Evolutionary conservation across 2,113 vertebrate species (phyloP).

Genomic region (Vulpes lagopus): DNA sequence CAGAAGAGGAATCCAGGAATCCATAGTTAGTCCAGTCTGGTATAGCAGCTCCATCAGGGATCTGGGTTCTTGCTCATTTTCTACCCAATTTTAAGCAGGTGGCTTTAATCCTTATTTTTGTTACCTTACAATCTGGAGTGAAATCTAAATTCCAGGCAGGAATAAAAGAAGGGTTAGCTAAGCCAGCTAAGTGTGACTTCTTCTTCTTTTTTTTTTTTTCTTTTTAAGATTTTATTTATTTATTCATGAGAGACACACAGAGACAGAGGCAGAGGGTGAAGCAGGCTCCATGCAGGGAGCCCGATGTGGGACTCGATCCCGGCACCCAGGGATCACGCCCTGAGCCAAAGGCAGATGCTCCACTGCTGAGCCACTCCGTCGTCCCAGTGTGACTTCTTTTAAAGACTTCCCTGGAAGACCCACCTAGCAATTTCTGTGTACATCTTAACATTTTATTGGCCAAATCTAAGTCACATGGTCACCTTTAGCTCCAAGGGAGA

Average conservation of each 20-base stretch:
- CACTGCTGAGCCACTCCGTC: no score
- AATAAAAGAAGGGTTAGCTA: constrained; percentile 13
- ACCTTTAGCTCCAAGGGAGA: background rate
- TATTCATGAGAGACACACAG: no score
- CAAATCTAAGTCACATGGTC: background rate
- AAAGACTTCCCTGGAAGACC: background rate
- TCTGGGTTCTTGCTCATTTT: background rate
- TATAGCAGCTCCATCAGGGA: background rate
- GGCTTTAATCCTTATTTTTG: background rate
- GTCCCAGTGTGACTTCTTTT: background rate
- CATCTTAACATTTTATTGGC: background rate
- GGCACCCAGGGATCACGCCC: no score
- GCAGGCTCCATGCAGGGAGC: no score
- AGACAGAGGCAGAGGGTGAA: no score
- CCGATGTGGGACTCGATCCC: no score
- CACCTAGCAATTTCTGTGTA: background rate
- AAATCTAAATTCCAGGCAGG: background rate
- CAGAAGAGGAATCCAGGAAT: background rate
- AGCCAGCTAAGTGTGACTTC: background rate
- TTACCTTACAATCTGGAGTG: background rate
- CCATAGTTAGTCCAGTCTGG: background rate
- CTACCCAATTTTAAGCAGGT: background rate
- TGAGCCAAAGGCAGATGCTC: no score
- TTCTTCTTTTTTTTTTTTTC: background rate
- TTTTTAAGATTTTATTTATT: no score